Base-by-base conservation (phyloP, 2,888 invertebrate genomes). In the Liopterus haemorrhoidalis region DNA sequence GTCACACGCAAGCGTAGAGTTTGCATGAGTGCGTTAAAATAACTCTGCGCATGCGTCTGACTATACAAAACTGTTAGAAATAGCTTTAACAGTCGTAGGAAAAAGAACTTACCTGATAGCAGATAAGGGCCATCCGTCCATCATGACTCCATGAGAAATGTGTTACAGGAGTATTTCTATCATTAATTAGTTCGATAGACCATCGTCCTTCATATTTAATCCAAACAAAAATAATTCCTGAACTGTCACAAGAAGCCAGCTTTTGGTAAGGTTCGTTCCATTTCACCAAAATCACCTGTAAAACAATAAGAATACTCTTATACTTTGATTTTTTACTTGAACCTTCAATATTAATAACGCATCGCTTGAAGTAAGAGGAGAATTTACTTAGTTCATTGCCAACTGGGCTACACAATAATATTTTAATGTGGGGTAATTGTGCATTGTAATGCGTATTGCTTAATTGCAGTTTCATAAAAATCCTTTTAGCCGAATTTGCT, bases 251-350 rank as follows among this genome's bases (percentile, higher is more conserved):
- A 4, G 95, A 94, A 4, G 96, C 96, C 57, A 97, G 71, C 70
- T 97, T 96, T 71, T 95, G 94, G 67, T 95, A 96, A 0, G 94
- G 93, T 66, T 93, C 93, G 72, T 97, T 97, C 97, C 97, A 97
- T 71, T 92, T 90, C 22, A 96, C 96, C 46, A 96, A 73, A 55
- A 89, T 90, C 46, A 93, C 89, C 92, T 92, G 69, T 21, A 57
- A 62, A n/a, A n/a, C n/a, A n/a, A 25, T 19, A 25, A 6, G 12
- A 25, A 43, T 39, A 19, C 12, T 16, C 20, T 21, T 15, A n/a
- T n/a, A n/a, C n/a, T n/a, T n/a, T n/a, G n/a, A n/a, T n/a, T n/a
- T n/a, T n/a, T n/a, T n/a, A n/a, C n/a, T n/a, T n/a, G n/a, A n/a
- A n/a, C n/a, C n/a, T n/a, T n/a, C n/a, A n/a, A n/a, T n/a, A n/a